Evolutionary conservation across 1,140 invertebrate species (phyloP), one percentile per base, ranked within the genome.

Genomic region (Drosophila nigromelanica): DNA sequence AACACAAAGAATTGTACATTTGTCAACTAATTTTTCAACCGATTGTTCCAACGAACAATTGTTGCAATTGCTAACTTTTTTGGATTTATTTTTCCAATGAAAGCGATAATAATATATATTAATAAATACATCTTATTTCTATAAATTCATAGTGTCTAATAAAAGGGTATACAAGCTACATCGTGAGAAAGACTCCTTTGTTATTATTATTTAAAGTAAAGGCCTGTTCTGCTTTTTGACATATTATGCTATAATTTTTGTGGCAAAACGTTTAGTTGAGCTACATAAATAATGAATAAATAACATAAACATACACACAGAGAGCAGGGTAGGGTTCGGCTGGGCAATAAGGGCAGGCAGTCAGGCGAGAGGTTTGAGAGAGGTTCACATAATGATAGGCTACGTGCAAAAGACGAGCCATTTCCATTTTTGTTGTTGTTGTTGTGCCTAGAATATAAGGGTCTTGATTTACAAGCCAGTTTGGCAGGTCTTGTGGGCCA

Each of bases 271-370:
- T 82, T 87, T 89, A 89, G 82, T 89, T 89, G 76, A 89, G 82
- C 83, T 73, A 87, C 82, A 87, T 89, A 87, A 89, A 87, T 87
- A 87, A 89, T 87, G 78, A 87, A 87, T 87, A 89, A 72, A 51
- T 67, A 70, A 43, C 51, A 69, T 12, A 70, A 51, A 43, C 48
- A 50, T 27, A 63, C 42, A 56, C 39, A 58, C 40, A 55, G 10
- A 59, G 6, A 42, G 14, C 24, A 33, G 27, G 6, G 3, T 4
- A 5, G 2, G 18, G 30, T 4, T 5, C 10, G 33, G 47, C 2
- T 2, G 21, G 21, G 30, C 30, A 52, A n/a, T 11, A 27, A 27
- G 5, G 33, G 18, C 18, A 6, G 18, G 12, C 30, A 61, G 30
- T 37, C 35, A 56, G 51, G 62, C 62, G 62, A 45, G 62, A 12